phyloP scores from a whole-genome alignment of 2,888 invertebrate species.

The Drosophila paucipuncta region DNA sequence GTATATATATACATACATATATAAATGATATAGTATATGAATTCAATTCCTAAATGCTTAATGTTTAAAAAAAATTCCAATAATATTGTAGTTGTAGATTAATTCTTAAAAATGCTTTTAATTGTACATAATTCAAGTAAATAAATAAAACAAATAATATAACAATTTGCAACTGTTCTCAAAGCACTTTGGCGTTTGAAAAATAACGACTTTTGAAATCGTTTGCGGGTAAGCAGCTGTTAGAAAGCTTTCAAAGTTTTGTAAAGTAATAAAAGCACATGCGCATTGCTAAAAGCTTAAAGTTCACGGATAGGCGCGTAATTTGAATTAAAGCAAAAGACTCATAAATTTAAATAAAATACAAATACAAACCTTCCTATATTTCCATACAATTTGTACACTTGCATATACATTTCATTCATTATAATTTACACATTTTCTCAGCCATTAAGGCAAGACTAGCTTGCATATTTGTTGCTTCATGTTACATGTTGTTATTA shows the following conservation, averaged over 20 bases:
- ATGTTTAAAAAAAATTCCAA: constrained; percentile 45
- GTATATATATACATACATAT: constrained; percentile 25
- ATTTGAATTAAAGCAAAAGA: constrained; percentile 3
- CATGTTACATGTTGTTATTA: constrained; percentile 31
- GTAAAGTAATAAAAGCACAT: not conserved
- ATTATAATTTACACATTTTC: constrained; percentile 33
- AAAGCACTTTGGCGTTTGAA: not conserved
- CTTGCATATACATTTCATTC: constrained; percentile 12
- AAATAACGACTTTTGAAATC: not conserved
- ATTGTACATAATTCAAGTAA: constrained; percentile 70
- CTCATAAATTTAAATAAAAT: not conserved
- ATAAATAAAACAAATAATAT: constrained; percentile 26
- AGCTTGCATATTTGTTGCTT: constrained; percentile 24
- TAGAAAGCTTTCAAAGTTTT: constrained; percentile 1
- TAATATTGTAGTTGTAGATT: constrained; percentile 54
- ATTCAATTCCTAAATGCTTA: constrained; percentile 73
- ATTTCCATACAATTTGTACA: constrained; percentile 6
- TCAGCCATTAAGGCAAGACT: constrained; percentile 35
- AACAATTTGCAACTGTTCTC: not conserved
- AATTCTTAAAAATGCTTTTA: constrained; percentile 70
- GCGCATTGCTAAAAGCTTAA: constrained; percentile 18
- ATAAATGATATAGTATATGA: constrained; percentile 39
- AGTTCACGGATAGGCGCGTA: constrained; percentile 8
- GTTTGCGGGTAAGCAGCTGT: not conserved
- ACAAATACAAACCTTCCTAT: not conserved